Evolutionary conservation across 2,888 invertebrate genomes (phyloP), one percentile per base, ranked within the genome.

Genomic region (Strigamia transsilvanica): DNA sequence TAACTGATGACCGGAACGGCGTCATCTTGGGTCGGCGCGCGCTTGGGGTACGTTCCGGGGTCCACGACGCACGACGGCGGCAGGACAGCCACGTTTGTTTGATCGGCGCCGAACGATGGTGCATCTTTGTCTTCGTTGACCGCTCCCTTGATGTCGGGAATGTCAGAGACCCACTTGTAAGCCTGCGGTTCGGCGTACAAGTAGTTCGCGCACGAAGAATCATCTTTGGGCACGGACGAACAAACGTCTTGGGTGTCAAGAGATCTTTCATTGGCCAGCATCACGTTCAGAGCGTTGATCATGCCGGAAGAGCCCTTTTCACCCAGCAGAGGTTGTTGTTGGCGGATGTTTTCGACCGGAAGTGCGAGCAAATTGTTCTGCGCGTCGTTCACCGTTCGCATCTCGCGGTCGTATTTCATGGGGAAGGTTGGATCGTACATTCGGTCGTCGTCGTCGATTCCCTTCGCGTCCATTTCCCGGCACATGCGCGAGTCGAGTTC

Each of bases 91-190:
- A 46, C 46, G 46, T 38, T 41, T 42, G 41, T 41, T 12, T 80
- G 6, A 27, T 78, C 41, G 2, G 77, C 23, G n/a, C 21, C 15
- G 7, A 21, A 77, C 27, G 27, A 27, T 77, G 10, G 18, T 34
- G 34, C 79, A 51, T 51, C 51, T 51, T 51, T 61, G n/a, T 21
- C 61, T 10, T 61, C 61, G 61, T 61, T 61, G 1, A 23, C 23
- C 7, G 9, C 21, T 61, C 61, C 21, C 23, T 23, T 61, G 23
- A 61, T 61, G 61, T 61, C 18, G 21, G 61, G 61, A 61, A 77
- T 38, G 13, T 81, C 81, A 10, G 81, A 41, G 18, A 73, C 81
- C 81, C 81, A 81, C 42, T 81, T 81, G 41, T 77, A 77, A 23
- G 66, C 21, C 21, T 66, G 81, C 9, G 32, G 18, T 32, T 81